Percentiles rank a stretch among this genome's conserved stretches.
Conservation (phyloP, 2,888 invertebrate species). For the Oxyteleia sp. region DNA sequence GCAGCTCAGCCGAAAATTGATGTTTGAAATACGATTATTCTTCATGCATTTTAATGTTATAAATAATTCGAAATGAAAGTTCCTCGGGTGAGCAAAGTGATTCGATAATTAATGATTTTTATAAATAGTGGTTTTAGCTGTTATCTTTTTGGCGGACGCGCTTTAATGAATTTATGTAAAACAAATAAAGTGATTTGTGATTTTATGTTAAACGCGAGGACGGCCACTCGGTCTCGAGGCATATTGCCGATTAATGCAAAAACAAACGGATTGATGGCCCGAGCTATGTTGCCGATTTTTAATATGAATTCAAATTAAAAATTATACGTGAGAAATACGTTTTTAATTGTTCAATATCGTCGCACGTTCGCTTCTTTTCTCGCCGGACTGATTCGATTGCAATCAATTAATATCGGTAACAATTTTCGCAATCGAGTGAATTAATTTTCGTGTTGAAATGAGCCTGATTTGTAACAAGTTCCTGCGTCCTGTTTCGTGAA, state of each 20-base stretch:
- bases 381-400: no score
- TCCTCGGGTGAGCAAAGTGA: conserved; percentile 41
- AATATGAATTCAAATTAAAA: conserved; percentile 8
- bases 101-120: conserved; percentile 61
- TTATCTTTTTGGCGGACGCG: conserved; percentile 36
- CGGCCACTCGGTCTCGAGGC: not conserved
- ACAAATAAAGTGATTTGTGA: conserved; percentile 44
- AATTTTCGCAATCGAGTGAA: no score
- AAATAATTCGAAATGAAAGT: conserved; percentile 59
- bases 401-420: no score
- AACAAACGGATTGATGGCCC: not conserved
- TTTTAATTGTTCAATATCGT: not conserved
- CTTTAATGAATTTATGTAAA: conserved; percentile 41
- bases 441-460: no score
- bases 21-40: conserved; percentile 66
- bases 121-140: conserved; percentile 43
- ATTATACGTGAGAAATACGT: not conserved
- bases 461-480: no score
- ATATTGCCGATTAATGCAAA: conserved; percentile 18
- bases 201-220: conserved; percentile 27
- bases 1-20: conserved; percentile 53
- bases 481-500: no score
- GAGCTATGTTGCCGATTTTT: conserved; percentile 5
- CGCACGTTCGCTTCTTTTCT: no score
- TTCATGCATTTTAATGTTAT: conserved; percentile 67